A percentile compares a stretch with the other conserved stretches of the same genome.
Conservation (phyloP, 2,888 invertebrate species). For the Venustoraphidia nigricollis region DNA sequence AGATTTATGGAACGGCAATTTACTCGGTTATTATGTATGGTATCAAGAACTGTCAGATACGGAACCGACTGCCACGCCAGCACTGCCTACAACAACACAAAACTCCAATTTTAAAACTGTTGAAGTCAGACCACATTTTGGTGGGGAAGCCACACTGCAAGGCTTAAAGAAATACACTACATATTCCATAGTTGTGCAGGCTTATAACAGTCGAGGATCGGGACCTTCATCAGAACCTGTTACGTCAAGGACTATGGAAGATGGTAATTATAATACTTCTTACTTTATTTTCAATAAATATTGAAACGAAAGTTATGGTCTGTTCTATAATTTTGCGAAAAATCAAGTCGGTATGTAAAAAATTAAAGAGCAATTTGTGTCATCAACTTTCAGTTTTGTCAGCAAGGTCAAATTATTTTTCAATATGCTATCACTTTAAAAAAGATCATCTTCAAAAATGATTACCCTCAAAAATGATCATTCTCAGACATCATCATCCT, state of each 20-base stretch:
- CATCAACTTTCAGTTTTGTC: too few relatives aligned
- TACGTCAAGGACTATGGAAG: slow-evolving; percentile 67
- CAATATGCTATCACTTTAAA: too few relatives aligned
- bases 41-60: slow-evolving; percentile 49
- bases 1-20: slow-evolving; percentile 76
- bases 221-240: slow-evolving; percentile 72
- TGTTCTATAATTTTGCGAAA: too few relatives aligned
- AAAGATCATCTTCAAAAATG: too few relatives aligned
- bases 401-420: too few relatives aligned
- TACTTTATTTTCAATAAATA: background rate
- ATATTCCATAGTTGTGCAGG: slow-evolving; percentile 72
- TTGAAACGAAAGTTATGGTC: background rate
- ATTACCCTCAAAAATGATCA: too few relatives aligned
- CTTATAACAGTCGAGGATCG: slow-evolving; percentile 73
- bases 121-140: slow-evolving; percentile 56
- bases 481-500: too few relatives aligned
- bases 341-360: too few relatives aligned
- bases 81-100: slow-evolving; percentile 25
- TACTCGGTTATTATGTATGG: slow-evolving; percentile 76
- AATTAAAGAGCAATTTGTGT: too few relatives aligned
- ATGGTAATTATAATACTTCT: slow-evolving; percentile 35
- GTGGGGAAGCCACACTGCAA: slow-evolving; percentile 48
- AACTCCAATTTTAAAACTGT: slow-evolving; percentile 63
- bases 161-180: slow-evolving; percentile 64
- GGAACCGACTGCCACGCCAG: slow-evolving; percentile 13